These are phyloP conservation scores for Zaprionus camerounensis DNA, from an alignment of 1,140 invertebrate species.

Conservation along the genomic window DNA sequence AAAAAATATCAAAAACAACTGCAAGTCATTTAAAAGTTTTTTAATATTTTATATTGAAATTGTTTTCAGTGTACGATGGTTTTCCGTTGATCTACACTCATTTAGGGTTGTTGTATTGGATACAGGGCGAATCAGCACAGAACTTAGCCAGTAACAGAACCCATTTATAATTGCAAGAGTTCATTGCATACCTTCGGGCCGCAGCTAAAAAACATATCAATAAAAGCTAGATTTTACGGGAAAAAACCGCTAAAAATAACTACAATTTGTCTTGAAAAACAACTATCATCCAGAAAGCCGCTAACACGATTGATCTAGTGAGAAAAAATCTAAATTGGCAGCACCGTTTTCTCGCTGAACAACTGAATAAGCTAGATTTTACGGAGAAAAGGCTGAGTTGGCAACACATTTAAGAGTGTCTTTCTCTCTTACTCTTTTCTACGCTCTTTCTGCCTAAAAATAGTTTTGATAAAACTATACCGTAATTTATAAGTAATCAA, in stretches of 20 bases:
- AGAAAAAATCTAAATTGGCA: too few species aligned
- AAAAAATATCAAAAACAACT: not conserved
- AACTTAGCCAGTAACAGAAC: constrained; percentile 3
- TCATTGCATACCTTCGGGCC: constrained; percentile 20
- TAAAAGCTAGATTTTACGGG: too few species aligned
- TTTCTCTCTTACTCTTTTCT: not conserved
- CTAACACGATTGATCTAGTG: too few species aligned
- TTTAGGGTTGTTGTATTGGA: not conserved
- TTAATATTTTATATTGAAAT: not conserved
- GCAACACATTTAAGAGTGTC: not conserved
- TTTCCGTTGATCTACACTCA: not conserved
- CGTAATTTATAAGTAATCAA: not conserved
- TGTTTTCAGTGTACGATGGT: not conserved
- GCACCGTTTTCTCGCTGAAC: too few species aligned
- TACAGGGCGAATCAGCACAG: too few species aligned
- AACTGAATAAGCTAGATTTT: not conserved
- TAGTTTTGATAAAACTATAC: not conserved
- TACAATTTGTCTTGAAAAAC: too few species aligned
- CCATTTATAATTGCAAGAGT: not conserved
- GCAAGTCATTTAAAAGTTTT: not conserved
- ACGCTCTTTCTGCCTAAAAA: not conserved
- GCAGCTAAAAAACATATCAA: not conserved
- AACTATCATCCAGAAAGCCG: too few species aligned
- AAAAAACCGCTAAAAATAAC: too few species aligned
- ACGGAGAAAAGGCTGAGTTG: not conserved